phyloP scores from a whole-genome alignment of 2,888 invertebrate species.

The Pteria penguin region DNA sequence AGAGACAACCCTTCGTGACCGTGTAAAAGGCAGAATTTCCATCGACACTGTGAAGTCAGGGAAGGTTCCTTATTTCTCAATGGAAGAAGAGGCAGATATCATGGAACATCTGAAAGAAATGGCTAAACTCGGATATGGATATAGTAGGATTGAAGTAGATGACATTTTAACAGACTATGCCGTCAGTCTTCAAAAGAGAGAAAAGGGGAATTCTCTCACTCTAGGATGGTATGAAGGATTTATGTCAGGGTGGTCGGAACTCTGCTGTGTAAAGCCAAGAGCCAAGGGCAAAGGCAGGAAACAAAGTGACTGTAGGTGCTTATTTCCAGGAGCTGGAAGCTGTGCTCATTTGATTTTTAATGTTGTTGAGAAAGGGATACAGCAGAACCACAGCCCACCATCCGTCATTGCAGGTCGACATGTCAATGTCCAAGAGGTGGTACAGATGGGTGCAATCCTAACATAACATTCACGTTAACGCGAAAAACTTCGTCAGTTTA shows the following conservation, averaged over 20 bases:
- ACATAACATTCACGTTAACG: no score
- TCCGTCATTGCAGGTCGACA: neutral
- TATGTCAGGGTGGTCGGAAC: no score
- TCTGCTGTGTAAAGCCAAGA: no score
- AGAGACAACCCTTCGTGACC: neutral
- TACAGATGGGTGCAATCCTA: no score
- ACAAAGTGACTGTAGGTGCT: no score
- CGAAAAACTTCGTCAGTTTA: no score
- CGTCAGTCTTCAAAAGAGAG: neutral
- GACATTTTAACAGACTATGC: neutral
- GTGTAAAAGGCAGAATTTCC: neutral
- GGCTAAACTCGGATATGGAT: no score
- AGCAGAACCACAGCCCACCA: conserved; percentile 7
- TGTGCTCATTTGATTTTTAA: neutral
- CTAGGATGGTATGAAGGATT: no score
- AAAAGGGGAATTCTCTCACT: neutral
- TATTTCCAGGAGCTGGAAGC: no score
- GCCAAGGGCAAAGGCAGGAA: no score
- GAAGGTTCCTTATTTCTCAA: neutral
- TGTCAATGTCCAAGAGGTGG: neutral
- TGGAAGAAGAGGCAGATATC: no score
- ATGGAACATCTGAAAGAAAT: no score
- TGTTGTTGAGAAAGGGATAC: conserved; percentile 4
- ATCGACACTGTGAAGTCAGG: neutral
- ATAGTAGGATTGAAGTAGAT: neutral